Evolutionary conservation across 2,797 vertebrate genomes (phyloP), one percentile per base, ranked within the genome.

Genomic region (Nannoperca australis): DNA sequence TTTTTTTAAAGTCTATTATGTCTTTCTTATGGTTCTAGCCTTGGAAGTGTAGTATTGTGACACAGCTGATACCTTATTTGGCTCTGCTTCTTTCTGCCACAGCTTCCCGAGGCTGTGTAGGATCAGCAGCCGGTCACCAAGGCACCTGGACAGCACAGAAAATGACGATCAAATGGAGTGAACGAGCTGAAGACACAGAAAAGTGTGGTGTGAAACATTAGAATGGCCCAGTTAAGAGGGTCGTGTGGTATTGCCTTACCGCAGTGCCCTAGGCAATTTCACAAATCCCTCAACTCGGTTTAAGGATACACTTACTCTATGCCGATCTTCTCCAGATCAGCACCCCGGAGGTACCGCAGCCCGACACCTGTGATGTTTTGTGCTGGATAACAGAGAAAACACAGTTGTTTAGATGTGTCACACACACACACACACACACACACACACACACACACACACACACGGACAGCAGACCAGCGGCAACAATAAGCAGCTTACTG

Each of bases 71-170:
- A 96, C 95, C 94, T 95, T 95, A 70, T 76, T 83, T 63, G 59
- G 22, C n/a, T 90, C 86, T 0, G 54, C 70, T 7, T 82, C 85
- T 30, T 92, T 82, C n/a, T 87, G 84, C 90, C 93, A 92, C 47
- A 95, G 88, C 62, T 94, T 95, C 30, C 85, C 76, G 42, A 95
- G 55, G 67, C 88, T 93, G 80, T 93, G 90, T 0, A 94, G 76
- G 67, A 95, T 87, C 59, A 22, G 14, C 27, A 93, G 85, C 10
- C 93, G 92, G 17, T 89, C 88, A 14, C 94, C 95, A 9, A 93
- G 82, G 15, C 5, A 53, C 7, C 95, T 96, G 3, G 30, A 75
- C 2, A 24, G 17, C 20, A 55, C 8, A 5, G 24, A 55, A 27
- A 51, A n/a, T 22, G 1, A 14, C 5, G 38, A 17, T 40, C 6